Conservation (phyloP, 2,113 vertebrate genomes). For the Trogon surrucura region DNA sequence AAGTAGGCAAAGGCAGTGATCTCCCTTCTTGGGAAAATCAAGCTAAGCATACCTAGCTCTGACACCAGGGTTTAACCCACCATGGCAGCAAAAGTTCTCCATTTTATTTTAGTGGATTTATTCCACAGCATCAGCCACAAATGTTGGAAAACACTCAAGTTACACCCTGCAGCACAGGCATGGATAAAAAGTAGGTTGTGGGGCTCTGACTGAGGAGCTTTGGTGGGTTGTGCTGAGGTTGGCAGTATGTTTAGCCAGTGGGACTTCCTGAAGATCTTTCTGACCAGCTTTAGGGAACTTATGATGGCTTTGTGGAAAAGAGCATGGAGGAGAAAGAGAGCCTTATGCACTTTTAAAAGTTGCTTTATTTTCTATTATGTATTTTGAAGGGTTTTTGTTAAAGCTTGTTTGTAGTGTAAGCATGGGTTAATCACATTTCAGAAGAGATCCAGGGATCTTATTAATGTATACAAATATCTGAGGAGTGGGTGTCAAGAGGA, state of each 20-base stretch:
- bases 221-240: not conserved
- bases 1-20: not conserved
- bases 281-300: not conserved
- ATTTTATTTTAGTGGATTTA: not conserved
- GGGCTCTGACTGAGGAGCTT: not conserved
- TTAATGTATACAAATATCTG: too few species aligned
- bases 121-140: not conserved
- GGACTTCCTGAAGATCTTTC: not conserved
- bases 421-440: not conserved
- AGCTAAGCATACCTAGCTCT: not conserved
- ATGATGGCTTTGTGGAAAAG: not conserved
- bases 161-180: not conserved
- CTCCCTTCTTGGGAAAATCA: not conserved
- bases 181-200: not conserved
- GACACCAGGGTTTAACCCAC: not conserved
- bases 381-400: not conserved
- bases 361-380: not conserved
- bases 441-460: not conserved
- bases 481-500: too few species aligned
- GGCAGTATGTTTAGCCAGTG: not conserved
- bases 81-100: not conserved
- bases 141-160: not conserved
- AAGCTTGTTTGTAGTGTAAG: not conserved
- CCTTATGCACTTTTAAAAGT: not conserved
- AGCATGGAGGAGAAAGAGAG: not conserved